phyloP scores from a whole-genome alignment of 2,888 invertebrate species.

The Chrysotoxum bicinctum region DNA sequence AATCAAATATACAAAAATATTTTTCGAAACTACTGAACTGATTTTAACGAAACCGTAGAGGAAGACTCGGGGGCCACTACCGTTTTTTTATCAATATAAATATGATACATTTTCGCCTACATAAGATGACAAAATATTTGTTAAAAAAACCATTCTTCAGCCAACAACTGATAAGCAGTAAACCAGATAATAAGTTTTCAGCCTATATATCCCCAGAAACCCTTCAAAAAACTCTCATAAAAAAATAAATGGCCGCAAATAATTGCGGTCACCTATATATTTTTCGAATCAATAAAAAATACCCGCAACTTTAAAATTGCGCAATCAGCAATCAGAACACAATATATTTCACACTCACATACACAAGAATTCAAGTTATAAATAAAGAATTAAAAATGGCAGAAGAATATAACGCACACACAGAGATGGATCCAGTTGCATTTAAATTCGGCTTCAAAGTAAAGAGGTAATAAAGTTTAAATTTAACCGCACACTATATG shows the following conservation, averaged over 20 bases:
- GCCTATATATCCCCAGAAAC: neutral
- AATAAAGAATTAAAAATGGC: neutral
- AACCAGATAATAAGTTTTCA: neutral
- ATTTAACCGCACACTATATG: slow-evolving; percentile 46
- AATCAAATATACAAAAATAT: too few relatives aligned
- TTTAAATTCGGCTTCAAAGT: slow-evolving; percentile 64
- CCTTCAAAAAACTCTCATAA: neutral
- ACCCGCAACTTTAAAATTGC: slow-evolving; percentile 34
- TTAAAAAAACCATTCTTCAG: too few relatives aligned
- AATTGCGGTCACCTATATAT: slow-evolving; percentile 54
- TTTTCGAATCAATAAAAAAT: slow-evolving; percentile 11
- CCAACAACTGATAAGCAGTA: too few relatives aligned
- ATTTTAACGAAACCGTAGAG: too few relatives aligned
- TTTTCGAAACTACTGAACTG: too few relatives aligned
- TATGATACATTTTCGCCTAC: too few relatives aligned
- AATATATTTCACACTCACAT: neutral
- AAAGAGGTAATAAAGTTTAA: slow-evolving; percentile 67
- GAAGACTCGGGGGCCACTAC: too few relatives aligned
- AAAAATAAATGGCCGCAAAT: slow-evolving; percentile 49
- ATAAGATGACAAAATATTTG: too few relatives aligned
- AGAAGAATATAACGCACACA: slow-evolving; percentile 3
- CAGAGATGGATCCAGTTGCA: slow-evolving; percentile 21
- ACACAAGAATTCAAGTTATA: neutral
- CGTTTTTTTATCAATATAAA: too few relatives aligned
- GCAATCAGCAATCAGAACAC: slow-evolving; percentile 35